Evolutionary conservation across 2,797 vertebrate genomes (phyloP).

Genomic region (Propithecus perrieri): DNA sequence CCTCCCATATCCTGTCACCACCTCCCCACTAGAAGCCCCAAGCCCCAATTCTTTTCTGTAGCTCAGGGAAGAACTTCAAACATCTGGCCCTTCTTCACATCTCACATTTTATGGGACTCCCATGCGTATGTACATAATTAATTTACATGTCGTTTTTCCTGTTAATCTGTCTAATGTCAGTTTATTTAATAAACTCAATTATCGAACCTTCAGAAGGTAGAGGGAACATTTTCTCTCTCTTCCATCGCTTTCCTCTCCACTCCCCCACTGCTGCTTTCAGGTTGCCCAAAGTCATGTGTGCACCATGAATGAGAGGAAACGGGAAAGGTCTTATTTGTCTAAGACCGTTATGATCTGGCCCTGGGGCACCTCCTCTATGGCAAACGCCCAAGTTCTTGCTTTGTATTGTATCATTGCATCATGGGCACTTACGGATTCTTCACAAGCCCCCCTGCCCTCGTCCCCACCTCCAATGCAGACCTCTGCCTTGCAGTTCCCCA

Average conservation of each 20-base stretch:
- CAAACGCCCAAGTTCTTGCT: neutral
- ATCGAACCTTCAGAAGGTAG: neutral
- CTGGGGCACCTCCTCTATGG: neutral
- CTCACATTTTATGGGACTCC: neutral
- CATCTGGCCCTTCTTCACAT: neutral
- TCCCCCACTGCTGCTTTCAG: neutral
- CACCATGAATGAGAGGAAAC: neutral
- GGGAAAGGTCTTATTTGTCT: neutral
- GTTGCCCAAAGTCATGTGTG: neutral
- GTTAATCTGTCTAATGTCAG: neutral
- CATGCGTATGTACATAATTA: neutral
- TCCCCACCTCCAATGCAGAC: no score
- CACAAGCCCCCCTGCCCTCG: neutral
- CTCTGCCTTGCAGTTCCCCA: neutral
- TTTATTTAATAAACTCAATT: neutral
- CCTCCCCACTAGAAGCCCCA: neutral
- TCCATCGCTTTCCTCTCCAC: neutral
- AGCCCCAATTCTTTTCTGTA: neutral
- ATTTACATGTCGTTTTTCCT: neutral
- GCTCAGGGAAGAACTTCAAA: neutral
- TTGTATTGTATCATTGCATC: no score
- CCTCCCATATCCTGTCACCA: neutral
- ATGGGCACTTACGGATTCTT: neutral
- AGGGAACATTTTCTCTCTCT: neutral
- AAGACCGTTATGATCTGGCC: neutral